These are phyloP conservation scores for Troides helena DNA, from an alignment of 2,888 invertebrate species.

Conservation along the genomic window DNA sequence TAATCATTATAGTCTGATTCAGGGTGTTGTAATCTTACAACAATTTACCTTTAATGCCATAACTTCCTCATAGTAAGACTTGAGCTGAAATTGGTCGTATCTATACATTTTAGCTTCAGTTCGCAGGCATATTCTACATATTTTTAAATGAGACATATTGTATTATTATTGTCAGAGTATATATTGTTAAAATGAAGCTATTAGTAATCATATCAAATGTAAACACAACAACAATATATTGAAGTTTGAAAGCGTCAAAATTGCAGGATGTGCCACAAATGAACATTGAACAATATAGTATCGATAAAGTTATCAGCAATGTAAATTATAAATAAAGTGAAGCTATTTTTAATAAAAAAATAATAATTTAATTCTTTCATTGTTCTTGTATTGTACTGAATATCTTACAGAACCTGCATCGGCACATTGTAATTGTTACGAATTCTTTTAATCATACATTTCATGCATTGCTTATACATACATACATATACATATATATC, in stretches of 20 bases:
- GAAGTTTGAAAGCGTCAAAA: conserved; percentile 13
- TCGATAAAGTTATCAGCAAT: no score
- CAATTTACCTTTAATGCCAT: conserved; percentile 38
- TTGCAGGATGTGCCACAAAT: not conserved
- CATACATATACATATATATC: no score
- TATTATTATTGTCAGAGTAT: not conserved
- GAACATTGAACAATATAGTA: not conserved
- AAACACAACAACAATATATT: conserved; percentile 2
- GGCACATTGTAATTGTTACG: no score
- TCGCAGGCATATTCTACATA: conserved; percentile 60
- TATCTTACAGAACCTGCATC: no score
- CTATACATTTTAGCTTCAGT: conserved; percentile 55
- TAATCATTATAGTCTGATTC: no score
- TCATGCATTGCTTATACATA: no score
- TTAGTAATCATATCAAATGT: not conserved
- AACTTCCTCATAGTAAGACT: conserved; percentile 62
- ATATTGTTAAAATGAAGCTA: no score
- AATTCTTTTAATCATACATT: no score
- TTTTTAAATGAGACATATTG: conserved; percentile 42
- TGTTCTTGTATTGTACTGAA: no score
- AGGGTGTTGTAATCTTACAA: conserved; percentile 6
- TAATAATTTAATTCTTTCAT: no score
- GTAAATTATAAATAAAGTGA: no score
- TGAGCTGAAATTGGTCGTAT: conserved; percentile 50
- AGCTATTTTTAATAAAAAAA: no score